Evolutionary conservation across 2,888 invertebrate genomes (phyloP), one percentile per base, ranked within the genome.

Genomic region (Cartodere bifasciata): DNA sequence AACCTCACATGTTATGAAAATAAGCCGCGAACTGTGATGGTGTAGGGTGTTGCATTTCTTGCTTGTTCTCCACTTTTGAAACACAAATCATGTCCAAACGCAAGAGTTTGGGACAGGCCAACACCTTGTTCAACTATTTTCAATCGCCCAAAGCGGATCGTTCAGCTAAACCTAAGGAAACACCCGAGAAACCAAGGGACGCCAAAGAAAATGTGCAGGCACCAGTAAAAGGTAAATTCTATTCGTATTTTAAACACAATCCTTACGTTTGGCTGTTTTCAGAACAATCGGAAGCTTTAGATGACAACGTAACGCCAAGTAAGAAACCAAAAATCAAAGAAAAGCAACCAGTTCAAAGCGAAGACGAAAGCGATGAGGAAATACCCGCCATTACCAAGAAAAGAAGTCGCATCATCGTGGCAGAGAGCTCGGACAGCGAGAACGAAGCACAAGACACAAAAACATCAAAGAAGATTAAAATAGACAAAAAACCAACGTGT

Each of bases 81-180:
- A n/a, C n/a, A n/a, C n/a, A n/a, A n/a, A n/a, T n/a, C n/a, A 53
- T 53, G 53, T 38, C 48, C 3, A 49, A 48, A 36, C 41, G 48
- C 32, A 21, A 39, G 13, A 44, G 42, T 32, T 31, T 34, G 14
- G 37, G 36, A 16, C 52, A 53, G 37, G 33, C 36, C 13, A 56
- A 56, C 36, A 56, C 53, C 2, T 36, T 56, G 22, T 44, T 54
- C 13, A 55, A 52, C 33, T 56, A 56, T 39, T 56, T 56, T 31
- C 45, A 49, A 37, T 54, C 53, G 3, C 53, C 53, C 4, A 43
- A 38, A 31, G 29, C 13, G 20, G 37, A 34, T 29, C 9, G 13
- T 23, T 29, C 13, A 20, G 27, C 21, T 13, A 24, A n/a, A 23
- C 26, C 22, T 6, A 29, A 34, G 14, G 34, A 36, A 34, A 31